phyloP scores from a whole-genome alignment of 2,888 invertebrate species.

The Brachycybe producta region DNA sequence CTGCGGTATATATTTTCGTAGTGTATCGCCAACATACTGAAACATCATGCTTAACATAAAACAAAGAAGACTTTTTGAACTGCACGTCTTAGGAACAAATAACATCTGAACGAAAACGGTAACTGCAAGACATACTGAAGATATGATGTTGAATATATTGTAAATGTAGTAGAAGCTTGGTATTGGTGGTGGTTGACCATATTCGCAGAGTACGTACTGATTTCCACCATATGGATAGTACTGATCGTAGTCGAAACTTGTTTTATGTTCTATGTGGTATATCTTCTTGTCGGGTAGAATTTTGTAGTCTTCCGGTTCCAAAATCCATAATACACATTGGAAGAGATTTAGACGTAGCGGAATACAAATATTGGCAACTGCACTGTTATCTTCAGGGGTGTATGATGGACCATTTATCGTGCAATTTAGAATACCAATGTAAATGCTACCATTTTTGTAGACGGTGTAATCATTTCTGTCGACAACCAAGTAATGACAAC shows the following conservation, averaged over 20 bases:
- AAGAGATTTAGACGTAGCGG: neutral
- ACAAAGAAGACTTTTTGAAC: conserved; percentile 1
- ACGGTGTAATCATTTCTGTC: neutral
- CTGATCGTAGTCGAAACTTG: neutral
- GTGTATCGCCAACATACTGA: conserved; percentile 1
- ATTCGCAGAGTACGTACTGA: neutral
- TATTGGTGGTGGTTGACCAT: neutral
- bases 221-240: neutral
- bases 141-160: conserved; percentile 4
- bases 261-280: neutral
- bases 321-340: neutral
- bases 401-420: neutral
- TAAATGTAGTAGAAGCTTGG: neutral
- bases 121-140: conserved; percentile 6
- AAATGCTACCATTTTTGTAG: neutral
- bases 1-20: neutral
- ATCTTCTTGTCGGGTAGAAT: conserved; percentile 1
- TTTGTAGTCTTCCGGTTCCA: neutral
- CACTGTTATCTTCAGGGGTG: no score
- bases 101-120: conserved; percentile 7
- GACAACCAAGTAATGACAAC: neutral
- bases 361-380: conserved; percentile 8
- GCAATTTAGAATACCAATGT: neutral
- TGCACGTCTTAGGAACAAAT: conserved; percentile 5
- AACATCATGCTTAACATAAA: conserved; percentile 15